A percentile compares a stretch with the other conserved stretches of the same genome.
Evolutionary conservation across 2,113 vertebrate genomes (phyloP).

Genomic region (Cettia cetti): DNA sequence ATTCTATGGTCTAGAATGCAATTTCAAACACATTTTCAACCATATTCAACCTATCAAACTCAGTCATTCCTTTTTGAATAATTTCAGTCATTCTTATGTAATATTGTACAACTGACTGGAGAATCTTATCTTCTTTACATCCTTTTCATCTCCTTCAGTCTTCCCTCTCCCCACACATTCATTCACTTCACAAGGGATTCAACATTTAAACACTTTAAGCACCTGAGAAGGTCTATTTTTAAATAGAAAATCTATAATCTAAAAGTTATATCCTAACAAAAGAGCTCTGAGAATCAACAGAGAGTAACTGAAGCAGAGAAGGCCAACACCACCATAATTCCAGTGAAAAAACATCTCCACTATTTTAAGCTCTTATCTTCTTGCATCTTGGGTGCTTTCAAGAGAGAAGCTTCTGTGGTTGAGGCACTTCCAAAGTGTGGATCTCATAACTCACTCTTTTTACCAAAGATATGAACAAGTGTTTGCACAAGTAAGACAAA

Average conservation of each 20-base stretch:
- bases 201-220: neutral
- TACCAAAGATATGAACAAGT: fast-evolving
- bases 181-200: neutral
- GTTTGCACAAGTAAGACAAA: neutral
- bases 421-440: neutral
- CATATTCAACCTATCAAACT: neutral
- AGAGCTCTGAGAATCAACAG: neutral
- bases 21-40: neutral
- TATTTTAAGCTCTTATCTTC: neutral
- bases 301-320: neutral
- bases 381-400: neutral
- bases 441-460: neutral
- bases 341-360: neutral
- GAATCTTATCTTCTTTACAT: neutral
- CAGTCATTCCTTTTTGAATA: neutral
- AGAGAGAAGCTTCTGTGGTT: neutral
- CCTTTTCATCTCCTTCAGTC: neutral
- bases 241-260: no score
- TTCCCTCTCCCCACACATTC: neutral
- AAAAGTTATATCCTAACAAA: neutral
- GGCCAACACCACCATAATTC: neutral
- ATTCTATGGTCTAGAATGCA: fast-evolving
- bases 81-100: neutral
- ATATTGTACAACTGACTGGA: neutral
- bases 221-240: neutral